Percentiles rank a stretch among this genome's conserved stretches.
Evolutionary conservation across 2,888 invertebrate genomes (phyloP).

Genomic region (Eumerus sabulonum): DNA sequence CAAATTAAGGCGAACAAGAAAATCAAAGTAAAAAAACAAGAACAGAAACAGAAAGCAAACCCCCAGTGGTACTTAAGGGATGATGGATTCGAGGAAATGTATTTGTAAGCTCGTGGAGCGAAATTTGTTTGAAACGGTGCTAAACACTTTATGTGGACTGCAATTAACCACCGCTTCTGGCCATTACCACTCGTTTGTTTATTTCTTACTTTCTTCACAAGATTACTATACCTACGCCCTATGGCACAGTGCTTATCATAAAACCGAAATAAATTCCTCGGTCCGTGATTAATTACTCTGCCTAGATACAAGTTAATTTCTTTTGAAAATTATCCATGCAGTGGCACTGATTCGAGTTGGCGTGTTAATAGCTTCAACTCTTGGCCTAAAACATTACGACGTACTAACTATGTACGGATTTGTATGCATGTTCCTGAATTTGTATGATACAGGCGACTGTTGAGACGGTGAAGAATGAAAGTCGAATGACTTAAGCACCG

Average conservation of each 20-base stretch:
- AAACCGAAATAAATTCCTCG: conserved; percentile 46
- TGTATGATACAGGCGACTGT: too few relatives aligned
- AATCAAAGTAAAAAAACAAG: conserved; percentile 15
- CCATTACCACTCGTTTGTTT: background rate
- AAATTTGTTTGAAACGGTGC: conserved; percentile 60
- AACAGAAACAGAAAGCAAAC: background rate
- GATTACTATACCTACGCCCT: background rate
- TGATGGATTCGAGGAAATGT: conserved; percentile 66
- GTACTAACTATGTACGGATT: too few relatives aligned
- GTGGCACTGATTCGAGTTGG: conserved; percentile 47
- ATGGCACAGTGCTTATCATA: conserved; percentile 34
- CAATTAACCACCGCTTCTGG: conserved; percentile 53
- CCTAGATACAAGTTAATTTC: conserved; percentile 66
- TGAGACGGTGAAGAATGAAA: too few relatives aligned
- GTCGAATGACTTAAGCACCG: conserved; percentile 4
- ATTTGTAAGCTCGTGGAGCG: conserved; percentile 56
- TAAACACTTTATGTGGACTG: conserved; percentile 64
- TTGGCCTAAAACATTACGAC: background rate
- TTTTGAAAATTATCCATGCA: conserved; percentile 47
- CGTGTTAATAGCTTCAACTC: conserved; percentile 65
- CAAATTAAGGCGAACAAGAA: conserved; percentile 36
- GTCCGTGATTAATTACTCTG: conserved; percentile 58
- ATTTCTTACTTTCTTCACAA: background rate
- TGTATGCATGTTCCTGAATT: too few relatives aligned
- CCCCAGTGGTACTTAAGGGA: conserved; percentile 59